phyloP scores from a whole-genome alignment of 2,888 invertebrate genomes.

The Sympetrum striolatum region DNA sequence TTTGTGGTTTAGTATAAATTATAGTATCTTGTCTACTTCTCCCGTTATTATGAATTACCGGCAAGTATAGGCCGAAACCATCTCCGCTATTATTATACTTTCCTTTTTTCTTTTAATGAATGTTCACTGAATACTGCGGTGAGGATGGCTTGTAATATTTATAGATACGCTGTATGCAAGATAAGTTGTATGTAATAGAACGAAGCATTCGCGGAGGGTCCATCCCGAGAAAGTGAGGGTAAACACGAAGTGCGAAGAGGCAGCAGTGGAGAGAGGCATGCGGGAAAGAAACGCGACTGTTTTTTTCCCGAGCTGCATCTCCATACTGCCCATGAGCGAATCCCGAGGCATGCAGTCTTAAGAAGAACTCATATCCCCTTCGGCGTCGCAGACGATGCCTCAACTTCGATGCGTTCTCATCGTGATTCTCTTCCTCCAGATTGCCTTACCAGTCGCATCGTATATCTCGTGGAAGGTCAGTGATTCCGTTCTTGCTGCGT shows the following conservation, averaged over 20 bases:
- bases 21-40: no score
- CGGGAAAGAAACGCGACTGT: not conserved
- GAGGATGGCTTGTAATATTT: no score
- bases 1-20: no score
- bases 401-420: not conserved
- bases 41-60: no score
- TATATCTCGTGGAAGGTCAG: slow-evolving; percentile 24
- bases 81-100: no score
- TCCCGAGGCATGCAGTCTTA: not conserved
- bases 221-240: not conserved
- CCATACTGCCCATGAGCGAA: not conserved
- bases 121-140: no score
- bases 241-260: not conserved
- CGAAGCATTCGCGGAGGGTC: not conserved
- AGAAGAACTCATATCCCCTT: not conserved
- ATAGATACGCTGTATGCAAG: no score
- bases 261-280: not conserved
- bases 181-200: not conserved
- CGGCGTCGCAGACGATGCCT: not conserved
- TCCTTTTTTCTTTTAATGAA: no score
- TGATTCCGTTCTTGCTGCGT: not conserved
- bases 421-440: not conserved
- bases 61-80: no score
- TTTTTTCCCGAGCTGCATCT: not conserved
- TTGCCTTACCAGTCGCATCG: not conserved